Conservation (phyloP, 2,888 invertebrate genomes). For the Anodontia alba region DNA sequence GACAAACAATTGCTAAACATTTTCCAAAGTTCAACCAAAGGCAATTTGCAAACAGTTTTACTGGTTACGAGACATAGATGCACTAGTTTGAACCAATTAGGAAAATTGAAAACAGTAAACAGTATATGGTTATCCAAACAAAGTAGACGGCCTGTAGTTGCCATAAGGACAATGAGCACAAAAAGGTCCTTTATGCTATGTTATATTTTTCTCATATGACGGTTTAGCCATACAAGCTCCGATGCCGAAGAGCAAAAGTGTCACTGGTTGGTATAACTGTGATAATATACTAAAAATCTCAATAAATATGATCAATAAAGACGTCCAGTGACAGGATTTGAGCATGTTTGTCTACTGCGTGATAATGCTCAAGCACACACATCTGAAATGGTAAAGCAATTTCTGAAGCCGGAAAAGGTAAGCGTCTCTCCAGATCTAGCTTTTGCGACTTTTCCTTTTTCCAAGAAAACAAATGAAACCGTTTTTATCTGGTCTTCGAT, state of each 20-base stretch:
- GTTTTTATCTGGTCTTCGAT: constrained; percentile 4
- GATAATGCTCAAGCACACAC: too few species aligned
- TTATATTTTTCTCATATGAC: neutral
- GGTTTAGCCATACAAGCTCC: neutral
- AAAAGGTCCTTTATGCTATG: neutral
- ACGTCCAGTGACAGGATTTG: neutral
- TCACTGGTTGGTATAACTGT: neutral
- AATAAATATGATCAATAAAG: neutral
- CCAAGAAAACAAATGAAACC: constrained; percentile 22
- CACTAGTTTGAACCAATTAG: neutral
- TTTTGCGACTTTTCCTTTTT: constrained; percentile 19
- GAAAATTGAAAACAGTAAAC: neutral
- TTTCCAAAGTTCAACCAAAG: constrained; percentile 1
- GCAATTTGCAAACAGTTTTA: neutral
- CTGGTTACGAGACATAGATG: constrained; percentile 21
- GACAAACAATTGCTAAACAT: neutral
- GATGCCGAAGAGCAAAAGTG: neutral
- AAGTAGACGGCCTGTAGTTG: neutral
- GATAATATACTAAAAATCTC: neutral
- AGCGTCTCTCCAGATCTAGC: neutral
- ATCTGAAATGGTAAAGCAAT: too few species aligned
- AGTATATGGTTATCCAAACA: constrained; percentile 5
- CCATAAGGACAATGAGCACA: neutral
- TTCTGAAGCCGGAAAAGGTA: neutral
- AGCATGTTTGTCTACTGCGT: neutral